A percentile compares a stretch with the other conserved stretches of the same genome.
Evolutionary conservation across 2,888 invertebrate genomes (phyloP).

Genomic region (Rhaphigaster nebulosa): DNA sequence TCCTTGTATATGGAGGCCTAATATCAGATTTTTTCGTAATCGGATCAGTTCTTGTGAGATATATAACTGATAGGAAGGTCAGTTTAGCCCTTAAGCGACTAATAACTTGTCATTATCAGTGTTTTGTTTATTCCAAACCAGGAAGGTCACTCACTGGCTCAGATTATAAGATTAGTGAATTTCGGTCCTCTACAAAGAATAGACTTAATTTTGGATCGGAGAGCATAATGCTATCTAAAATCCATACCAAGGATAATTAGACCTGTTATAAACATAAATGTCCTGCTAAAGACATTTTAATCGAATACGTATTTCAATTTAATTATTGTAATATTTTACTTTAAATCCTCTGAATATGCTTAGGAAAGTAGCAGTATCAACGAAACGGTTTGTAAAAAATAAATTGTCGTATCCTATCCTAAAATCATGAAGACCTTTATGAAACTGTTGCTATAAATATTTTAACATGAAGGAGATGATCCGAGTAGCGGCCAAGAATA

Average conservation of each 20-base stretch:
- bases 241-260: neutral
- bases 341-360: no score
- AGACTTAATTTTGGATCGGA: neutral
- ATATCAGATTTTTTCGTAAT: constrained; percentile 9
- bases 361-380: no score
- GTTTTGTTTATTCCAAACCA: neutral
- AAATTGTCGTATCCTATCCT: no score
- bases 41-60: neutral
- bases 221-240: neutral
- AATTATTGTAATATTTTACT: no score
- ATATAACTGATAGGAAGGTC: neutral
- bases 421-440: no score
- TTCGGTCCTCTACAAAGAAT: neutral
- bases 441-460: no score
- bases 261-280: neutral
- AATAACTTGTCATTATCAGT: constrained; percentile 39
- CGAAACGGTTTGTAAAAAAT: no score
- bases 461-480: no score
- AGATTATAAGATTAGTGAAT: constrained; percentile 11
- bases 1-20: constrained; percentile 1
- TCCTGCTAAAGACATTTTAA: neutral
- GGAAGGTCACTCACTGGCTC: neutral
- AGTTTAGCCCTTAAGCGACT: neutral
- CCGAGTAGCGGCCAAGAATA: no score
- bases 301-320: neutral